A percentile compares a stretch with the other conserved stretches of the same genome.
Conservation (phyloP, 2,797 vertebrate genomes). For the Chloroceryle inda region DNA sequence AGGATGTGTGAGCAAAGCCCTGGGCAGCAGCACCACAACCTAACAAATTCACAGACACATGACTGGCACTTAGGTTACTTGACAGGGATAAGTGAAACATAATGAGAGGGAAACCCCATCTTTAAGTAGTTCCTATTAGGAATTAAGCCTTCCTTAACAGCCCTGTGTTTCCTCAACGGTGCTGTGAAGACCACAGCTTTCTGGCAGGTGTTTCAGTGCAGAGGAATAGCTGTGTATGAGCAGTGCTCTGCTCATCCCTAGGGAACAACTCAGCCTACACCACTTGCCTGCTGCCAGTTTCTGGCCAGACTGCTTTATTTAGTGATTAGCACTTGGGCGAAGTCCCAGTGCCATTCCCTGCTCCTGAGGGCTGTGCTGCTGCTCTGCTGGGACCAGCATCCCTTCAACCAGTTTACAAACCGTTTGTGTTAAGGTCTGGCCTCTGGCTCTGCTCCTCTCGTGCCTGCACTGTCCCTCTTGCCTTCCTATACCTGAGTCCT, state of each 20-base stretch:
- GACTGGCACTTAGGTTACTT: background rate
- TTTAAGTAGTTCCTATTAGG: background rate
- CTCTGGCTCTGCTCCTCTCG: background rate
- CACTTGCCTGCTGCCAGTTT: background rate
- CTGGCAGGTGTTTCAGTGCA: fast-evolving
- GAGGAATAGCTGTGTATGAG: background rate
- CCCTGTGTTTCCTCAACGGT: background rate
- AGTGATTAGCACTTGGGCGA: background rate
- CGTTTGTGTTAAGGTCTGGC: background rate
- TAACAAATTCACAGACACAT: fast-evolving
- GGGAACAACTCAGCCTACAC: background rate
- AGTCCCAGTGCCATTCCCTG: background rate
- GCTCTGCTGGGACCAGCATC: background rate
- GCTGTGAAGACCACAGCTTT: background rate
- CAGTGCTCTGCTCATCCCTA: background rate
- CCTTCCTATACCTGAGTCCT: background rate
- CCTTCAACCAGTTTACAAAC: fast-evolving
- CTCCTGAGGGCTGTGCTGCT: background rate
- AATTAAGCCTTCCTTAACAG: background rate
- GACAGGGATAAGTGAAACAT: background rate
- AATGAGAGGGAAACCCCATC: background rate
- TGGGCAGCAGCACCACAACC: fast-evolving
- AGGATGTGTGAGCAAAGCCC: no score
- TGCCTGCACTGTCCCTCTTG: fast-evolving
- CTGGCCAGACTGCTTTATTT: background rate